Percentiles rank a stretch among this genome's conserved stretches.
Conservation (phyloP, 1,140 invertebrate species). For the Nixonia krombeini region DNA sequence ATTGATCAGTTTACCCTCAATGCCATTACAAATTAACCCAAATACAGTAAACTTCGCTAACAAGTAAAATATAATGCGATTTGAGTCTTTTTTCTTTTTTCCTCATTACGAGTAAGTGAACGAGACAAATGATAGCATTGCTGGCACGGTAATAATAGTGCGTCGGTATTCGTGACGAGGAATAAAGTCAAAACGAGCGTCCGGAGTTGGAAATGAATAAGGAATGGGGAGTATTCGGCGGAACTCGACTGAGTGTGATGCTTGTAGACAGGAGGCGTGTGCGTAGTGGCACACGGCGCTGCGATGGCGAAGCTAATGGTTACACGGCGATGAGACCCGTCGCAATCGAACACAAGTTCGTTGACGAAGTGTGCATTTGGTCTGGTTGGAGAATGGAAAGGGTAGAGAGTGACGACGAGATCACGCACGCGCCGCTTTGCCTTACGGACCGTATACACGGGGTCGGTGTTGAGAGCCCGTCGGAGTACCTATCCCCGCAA, state of each 20-base stretch:
- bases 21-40: too few species aligned
- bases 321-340: neutral
- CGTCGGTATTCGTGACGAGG: too few species aligned
- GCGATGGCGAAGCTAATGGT: neutral
- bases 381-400: neutral
- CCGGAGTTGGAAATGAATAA: too few species aligned
- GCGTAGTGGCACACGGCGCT: neutral
- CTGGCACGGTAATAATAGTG: too few species aligned
- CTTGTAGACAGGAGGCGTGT: neutral
- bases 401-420: conserved; percentile 6
- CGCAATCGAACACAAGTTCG: neutral
- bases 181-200: too few species aligned
- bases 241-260: neutral
- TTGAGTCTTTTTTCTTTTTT: too few species aligned
- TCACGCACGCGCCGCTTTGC: conserved; percentile 46
- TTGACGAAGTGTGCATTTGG: neutral
- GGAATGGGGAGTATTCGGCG: too few species aligned
- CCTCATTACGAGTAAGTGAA: too few species aligned
- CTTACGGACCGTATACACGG: neutral
- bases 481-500: conserved; percentile 27
- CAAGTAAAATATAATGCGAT: too few species aligned
- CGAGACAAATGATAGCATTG: too few species aligned
- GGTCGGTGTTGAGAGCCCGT: conserved; percentile 6
- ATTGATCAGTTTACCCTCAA: too few species aligned
- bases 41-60: too few species aligned